Conservation (phyloP, 1,140 invertebrate genomes). For the Leptinotarsa lineolata region DNA sequence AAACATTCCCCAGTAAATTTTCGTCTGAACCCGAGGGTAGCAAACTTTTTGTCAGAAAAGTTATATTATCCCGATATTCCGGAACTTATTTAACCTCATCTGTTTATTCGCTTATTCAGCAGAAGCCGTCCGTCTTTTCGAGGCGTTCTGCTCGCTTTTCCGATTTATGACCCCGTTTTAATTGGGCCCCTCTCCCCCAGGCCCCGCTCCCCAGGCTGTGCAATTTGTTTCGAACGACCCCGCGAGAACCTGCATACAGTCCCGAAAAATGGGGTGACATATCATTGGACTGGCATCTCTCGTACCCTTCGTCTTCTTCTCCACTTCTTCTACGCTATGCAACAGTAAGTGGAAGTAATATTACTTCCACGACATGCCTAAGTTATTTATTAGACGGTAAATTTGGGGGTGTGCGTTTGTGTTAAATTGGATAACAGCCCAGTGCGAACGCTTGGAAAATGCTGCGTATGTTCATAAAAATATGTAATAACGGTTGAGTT, state of each 20-base stretch:
- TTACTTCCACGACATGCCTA: conserved; percentile 51
- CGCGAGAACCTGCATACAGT: conserved; percentile 28
- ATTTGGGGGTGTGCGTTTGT: conserved; percentile 45
- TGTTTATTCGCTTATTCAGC: conserved; percentile 46
- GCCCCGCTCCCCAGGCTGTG: conserved; percentile 21
- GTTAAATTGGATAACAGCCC: conserved; percentile 50
- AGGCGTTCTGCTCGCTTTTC: conserved; percentile 34
- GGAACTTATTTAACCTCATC: conserved; percentile 46
- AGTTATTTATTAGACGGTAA: conserved; percentile 51
- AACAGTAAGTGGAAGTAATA: conserved; percentile 50
- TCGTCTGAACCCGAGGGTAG: conserved; percentile 25
- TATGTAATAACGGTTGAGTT: conserved; percentile 34
- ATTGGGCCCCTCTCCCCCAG: conserved; percentile 41
- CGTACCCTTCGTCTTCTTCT: conserved; percentile 42
- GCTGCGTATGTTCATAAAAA: conserved; percentile 42
- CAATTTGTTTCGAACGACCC: conserved; percentile 33
- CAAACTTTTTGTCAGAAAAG: conserved; percentile 41
- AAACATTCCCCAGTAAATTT: conserved; percentile 33
- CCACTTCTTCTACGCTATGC: conserved; percentile 42
- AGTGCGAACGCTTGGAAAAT: conserved; percentile 33
- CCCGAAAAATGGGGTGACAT: conserved; percentile 46
- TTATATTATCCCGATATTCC: conserved; percentile 41
- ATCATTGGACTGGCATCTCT: conserved; percentile 42
- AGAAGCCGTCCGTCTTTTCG: conserved; percentile 41
- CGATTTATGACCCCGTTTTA: conserved; percentile 47